Evolutionary conservation across 2,888 invertebrate species (phyloP).

Genomic region (Odontocolon sp.): DNA sequence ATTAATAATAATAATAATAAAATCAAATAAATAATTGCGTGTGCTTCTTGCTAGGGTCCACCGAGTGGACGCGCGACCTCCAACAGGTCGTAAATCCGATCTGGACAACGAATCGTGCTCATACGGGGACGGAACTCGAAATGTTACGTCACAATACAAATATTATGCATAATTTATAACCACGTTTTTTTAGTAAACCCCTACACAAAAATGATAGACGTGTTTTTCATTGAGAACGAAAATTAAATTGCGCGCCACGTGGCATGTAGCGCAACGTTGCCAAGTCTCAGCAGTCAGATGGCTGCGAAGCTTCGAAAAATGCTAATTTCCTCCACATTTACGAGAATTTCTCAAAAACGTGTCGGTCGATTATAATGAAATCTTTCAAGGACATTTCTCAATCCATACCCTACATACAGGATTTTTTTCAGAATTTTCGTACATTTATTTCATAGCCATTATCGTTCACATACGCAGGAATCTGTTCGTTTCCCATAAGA

Average conservation of each 20-base stretch:
- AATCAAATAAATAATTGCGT: too few relatives aligned
- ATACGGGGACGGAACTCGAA: too few relatives aligned
- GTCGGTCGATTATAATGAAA: too few relatives aligned
- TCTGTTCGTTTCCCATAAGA: background rate
- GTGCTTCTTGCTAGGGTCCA: too few relatives aligned
- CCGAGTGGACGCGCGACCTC: too few relatives aligned
- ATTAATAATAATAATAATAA: too few relatives aligned
- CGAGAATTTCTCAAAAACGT: background rate
- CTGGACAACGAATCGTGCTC: too few relatives aligned
- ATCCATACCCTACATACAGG: background rate
- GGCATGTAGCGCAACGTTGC: background rate
- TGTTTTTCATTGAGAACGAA: background rate
- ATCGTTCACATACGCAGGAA: background rate
- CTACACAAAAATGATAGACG: background rate
- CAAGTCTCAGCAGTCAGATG: background rate
- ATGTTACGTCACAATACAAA: too few relatives aligned
- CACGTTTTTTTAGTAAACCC: background rate
- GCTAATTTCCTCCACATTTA: background rate
- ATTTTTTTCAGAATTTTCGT: slow-evolving; percentile 8
- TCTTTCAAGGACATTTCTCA: background rate
- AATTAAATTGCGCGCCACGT: background rate
- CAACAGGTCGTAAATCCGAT: too few relatives aligned
- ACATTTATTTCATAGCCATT: background rate
- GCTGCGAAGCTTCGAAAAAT: background rate
- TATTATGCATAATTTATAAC: too few relatives aligned